phyloP scores from a whole-genome alignment of 23 tunicate species.

The Phallusia fumigata region DNA sequence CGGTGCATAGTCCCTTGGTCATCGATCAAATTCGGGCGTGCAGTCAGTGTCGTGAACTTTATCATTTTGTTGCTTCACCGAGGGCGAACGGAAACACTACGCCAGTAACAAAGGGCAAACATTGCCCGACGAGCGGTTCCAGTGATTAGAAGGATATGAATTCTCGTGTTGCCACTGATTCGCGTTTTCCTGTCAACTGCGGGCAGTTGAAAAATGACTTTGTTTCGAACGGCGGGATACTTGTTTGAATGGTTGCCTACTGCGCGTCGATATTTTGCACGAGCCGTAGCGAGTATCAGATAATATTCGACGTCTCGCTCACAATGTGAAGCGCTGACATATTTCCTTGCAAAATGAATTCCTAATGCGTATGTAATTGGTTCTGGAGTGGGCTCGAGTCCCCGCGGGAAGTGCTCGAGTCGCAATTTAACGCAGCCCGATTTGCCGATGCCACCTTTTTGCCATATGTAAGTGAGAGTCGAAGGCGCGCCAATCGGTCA shows the following conservation, averaged over 20 bases:
- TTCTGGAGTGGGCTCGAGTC: slow-evolving; percentile 6
- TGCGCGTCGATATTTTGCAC: neutral
- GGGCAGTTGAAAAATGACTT: neutral
- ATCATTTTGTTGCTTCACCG: neutral
- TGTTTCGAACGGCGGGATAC: neutral
- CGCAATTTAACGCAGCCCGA: slow-evolving; percentile 6
- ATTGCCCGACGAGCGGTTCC: neutral
- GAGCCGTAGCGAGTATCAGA: neutral
- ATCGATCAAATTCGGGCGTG: neutral
- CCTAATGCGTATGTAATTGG: slow-evolving; percentile 8
- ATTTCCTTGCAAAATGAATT: neutral
- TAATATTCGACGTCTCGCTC: neutral
- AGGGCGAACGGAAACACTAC: slow-evolving; percentile 12
- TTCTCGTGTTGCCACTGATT: slow-evolving; percentile 9
- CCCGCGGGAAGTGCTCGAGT: neutral
- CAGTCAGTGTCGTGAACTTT: neutral
- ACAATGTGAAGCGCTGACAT: neutral
- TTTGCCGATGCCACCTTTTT: neutral
- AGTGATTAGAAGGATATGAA: slow-evolving; percentile 8
- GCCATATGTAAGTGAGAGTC: neutral
- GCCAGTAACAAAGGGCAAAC: neutral
- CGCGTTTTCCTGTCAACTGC: neutral
- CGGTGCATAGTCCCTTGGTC: neutral
- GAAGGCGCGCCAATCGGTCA: slow-evolving; percentile 2
- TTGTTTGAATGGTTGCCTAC: neutral